Percentiles rank a stretch among this genome's conserved stretches.
Conservation (phyloP, 2,797 vertebrate species). For the Delichon dasypus region DNA sequence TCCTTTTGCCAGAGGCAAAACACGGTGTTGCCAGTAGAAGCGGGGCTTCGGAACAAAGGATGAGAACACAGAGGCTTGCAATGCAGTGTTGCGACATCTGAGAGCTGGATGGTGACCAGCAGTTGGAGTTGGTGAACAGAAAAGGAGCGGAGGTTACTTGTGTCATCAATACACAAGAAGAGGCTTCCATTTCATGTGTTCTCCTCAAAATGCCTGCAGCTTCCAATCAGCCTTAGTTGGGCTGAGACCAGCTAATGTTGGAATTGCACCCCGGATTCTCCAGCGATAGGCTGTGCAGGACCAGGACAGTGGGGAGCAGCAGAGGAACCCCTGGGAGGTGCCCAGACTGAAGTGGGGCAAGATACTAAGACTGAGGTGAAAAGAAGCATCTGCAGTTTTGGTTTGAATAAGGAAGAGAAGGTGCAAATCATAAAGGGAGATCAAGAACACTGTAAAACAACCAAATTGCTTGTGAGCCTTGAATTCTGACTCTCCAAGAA, state of each 20-base stretch:
- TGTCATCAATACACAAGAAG: background rate
- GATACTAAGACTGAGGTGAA: background rate
- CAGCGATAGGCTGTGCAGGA: background rate
- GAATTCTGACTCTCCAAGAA: background rate
- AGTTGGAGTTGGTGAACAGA: rapidly evolving
- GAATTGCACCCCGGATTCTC: background rate
- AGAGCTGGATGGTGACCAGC: background rate
- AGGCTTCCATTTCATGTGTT: background rate
- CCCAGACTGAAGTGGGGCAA: background rate
- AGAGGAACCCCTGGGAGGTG: background rate
- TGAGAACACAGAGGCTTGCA: background rate
- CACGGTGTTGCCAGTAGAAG: background rate
- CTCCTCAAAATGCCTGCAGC: background rate
- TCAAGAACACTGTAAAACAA: background rate
- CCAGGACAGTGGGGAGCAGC: background rate
- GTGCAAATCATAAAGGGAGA: background rate
- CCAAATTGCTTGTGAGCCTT: background rate
- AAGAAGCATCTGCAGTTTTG: background rate
- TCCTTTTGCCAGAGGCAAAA: background rate
- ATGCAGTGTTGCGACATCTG: background rate
- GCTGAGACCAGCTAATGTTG: background rate
- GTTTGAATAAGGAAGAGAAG: background rate
- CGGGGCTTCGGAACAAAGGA: rapidly evolving
- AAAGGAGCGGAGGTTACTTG: background rate
- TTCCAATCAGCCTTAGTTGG: background rate